Evolutionary conservation across 1,140 invertebrate species (phyloP).

Genomic region (Neotoxoptera formosana): DNA sequence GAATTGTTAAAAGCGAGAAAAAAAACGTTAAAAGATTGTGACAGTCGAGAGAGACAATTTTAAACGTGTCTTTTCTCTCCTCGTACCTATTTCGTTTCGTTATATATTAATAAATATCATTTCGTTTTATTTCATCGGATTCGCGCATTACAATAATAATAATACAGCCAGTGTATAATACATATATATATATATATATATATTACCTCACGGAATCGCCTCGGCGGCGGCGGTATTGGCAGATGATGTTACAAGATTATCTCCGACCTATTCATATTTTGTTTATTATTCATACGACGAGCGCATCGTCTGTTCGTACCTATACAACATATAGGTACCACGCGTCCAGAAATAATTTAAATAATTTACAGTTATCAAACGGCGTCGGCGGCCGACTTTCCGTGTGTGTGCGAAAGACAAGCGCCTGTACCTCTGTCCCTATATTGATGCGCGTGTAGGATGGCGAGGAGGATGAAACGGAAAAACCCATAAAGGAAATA

Average conservation of each 20-base stretch:
- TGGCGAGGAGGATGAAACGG: neutral
- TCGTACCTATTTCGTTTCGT: neutral
- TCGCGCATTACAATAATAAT: neutral
- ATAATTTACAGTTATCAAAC: slow-evolving; percentile 36
- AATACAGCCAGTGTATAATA: neutral
- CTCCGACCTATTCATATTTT: slow-evolving; percentile 30
- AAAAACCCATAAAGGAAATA: neutral
- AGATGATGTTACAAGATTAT: slow-evolving; percentile 23
- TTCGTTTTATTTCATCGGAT: neutral
- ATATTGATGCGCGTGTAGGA: too few species aligned
- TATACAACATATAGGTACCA: neutral
- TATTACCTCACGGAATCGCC: neutral
- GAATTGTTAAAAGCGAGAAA: slow-evolving; percentile 1
- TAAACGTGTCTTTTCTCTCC: neutral
- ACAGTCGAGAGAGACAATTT: neutral
- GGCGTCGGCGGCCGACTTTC: too few species aligned
- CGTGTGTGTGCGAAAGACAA: neutral
- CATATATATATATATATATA: neutral
- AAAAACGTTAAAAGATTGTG: neutral
- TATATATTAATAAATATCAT: slow-evolving; percentile 2
- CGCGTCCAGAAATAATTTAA: slow-evolving; percentile 34
- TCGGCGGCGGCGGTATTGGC: neutral
- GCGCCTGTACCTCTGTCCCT: neutral
- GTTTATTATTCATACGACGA: slow-evolving; percentile 38
- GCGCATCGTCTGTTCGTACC: neutral